Base-by-base conservation (phyloP, 2,888 invertebrate genomes). In the Cheilosia impressa region DNA sequence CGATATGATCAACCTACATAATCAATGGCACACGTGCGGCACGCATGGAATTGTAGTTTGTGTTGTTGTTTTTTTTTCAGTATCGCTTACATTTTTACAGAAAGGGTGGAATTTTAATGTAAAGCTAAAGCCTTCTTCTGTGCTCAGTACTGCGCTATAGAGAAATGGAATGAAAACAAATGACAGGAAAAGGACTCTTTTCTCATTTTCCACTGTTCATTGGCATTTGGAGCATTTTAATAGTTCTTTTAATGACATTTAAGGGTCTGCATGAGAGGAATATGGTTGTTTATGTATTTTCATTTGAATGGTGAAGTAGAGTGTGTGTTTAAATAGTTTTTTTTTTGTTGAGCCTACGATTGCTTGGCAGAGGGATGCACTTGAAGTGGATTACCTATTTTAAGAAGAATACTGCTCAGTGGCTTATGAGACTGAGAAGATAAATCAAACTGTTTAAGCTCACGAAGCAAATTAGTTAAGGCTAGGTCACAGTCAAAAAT, bases 101-200 rank as follows among this genome's bases (percentile, higher is more conserved):
- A 50, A 82, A 55, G 78, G 78, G 78, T 68, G 43, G 78, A 82
- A 66, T 82, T 66, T 50, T 66, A 55, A 62, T 62, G 27, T 41
- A 45, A 53, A 15, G 22, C 65, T 52, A 47, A 17, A 31, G 47
- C 34, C 47, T 17, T 47, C 19, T 17, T 7, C 27, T 27, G 24
- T 19, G 9, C 45, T 45, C 50, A 41, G 19, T 45, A 3, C 7
- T 41, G 43, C 31, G 41, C n/a, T 62, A 47, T 38, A 50, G 22
- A 47, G 27, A 65, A 82, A 77, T 71, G 27, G 43, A 65, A 53
- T 65, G 52, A 55, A 66, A 72, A 82, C 60, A 82, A 82, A 78
- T 55, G 66, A 78, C 82, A 82, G 82, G 82, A 82, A 82, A 81
- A 82, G 82, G 62, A 66, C 82, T 68, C 82, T 82, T 62, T 66